Percentiles rank a stretch among this genome's conserved stretches.
Conservation (phyloP, 2,797 vertebrate genomes). For the Potorous gilbertii region DNA sequence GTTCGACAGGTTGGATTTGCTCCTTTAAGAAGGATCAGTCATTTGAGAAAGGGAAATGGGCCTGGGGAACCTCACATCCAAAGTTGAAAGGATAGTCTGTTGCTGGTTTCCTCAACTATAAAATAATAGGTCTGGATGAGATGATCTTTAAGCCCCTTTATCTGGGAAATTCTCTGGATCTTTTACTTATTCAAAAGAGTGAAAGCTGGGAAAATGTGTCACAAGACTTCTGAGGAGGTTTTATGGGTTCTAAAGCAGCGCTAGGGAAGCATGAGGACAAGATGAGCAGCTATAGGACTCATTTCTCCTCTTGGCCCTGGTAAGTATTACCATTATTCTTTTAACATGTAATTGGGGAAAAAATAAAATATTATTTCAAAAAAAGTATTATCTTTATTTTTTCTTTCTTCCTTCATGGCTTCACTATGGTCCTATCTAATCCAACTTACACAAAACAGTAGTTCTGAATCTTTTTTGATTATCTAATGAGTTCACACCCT, state of each 20-base stretch:
- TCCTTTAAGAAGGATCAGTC: background rate
- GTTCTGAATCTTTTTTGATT: background rate
- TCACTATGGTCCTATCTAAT: background rate
- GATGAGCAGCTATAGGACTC: background rate
- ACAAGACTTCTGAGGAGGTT: background rate
- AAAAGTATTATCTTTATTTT: background rate
- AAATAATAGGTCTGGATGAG: background rate
- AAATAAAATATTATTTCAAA: background rate
- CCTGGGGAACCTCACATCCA: background rate
- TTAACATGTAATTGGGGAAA: background rate
- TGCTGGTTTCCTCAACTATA: background rate
- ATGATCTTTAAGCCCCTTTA: background rate
- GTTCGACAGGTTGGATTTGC: background rate
- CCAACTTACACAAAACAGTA: background rate
- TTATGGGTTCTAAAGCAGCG: background rate
- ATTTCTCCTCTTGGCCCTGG: background rate
- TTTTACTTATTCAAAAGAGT: background rate
- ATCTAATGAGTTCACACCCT: background rate
- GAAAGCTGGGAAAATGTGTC: background rate
- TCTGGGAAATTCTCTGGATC: background rate
- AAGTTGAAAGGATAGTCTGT: background rate
- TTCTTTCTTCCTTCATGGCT: background rate
- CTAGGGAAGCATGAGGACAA: background rate
- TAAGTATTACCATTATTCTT: background rate
- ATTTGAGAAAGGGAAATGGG: background rate